Base-by-base conservation (phyloP, 2,797 vertebrate genomes). In the Dryobates pubescens region DNA sequence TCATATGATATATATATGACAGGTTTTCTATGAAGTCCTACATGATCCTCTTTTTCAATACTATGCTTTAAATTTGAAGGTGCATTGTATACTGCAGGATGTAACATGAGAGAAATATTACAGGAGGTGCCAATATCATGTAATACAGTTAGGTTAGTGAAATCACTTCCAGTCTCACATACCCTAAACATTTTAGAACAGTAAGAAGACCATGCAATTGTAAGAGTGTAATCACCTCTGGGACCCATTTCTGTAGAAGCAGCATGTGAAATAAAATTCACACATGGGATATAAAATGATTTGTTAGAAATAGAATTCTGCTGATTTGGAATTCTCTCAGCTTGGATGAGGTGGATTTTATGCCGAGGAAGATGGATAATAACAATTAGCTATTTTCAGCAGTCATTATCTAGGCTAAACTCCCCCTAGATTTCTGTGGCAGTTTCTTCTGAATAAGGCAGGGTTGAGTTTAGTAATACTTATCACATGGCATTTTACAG, bases 371-470 rank as follows among this genome's bases (percentile, higher is more conserved):
- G 76, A 91, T 51, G 70, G 83, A 90, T 73, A 94, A 89, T 54
- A 92, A 85, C 71, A 94, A 61, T 75, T 51, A 82, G 34, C 38
- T 83, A 54, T 94, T 92, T 92, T 82, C 88, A 89, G 73, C 59
- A 51, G 61, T 83, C 30, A 23, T 93, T 93, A 62, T 74, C 71
- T 87, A 76, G 82, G 24, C 76, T 92, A 83, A 96, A 90, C 76
- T 90, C 86, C 84, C 79, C 82, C 82, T n/a, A 94, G 67, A 92
- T 96, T 82, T 92, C 73, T 79, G 53, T 75, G 92, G 36, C 53
- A 85, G 76, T 79, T 92, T 67, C 67, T 83, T 45, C 68, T 74
- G 54, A 59, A 47, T 43, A 70, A 86, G 58, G 10, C 12, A 58
- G 61, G 29, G 30, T 6, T 64, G 36, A 45, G 68, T 82, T 79